A percentile compares a stretch with the other conserved stretches of the same genome.
Evolutionary conservation across 2,888 invertebrate species (phyloP).

Genomic region (Rhagophthalmus giganteus): DNA sequence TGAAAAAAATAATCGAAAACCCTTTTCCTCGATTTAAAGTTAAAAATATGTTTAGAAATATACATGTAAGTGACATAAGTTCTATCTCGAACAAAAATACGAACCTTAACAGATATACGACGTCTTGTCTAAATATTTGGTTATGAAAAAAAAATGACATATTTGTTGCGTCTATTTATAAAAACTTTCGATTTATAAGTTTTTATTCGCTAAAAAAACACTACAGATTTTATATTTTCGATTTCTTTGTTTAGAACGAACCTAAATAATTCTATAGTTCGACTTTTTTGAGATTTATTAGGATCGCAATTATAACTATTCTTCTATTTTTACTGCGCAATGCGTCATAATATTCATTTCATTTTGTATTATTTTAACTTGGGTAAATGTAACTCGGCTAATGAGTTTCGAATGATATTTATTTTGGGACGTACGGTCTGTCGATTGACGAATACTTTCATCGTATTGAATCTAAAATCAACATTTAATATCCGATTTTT

Average conservation of each 20-base stretch:
- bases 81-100: constrained; percentile 6
- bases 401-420: constrained; percentile 30
- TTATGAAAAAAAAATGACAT: constrained; percentile 8
- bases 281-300: neutral
- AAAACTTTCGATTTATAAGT: neutral
- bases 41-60: no score
- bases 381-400: no score
- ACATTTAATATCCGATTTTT: no score
- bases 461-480: constrained; percentile 22
- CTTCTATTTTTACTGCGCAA: neutral
- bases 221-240: no score
- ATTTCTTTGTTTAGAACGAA: neutral
- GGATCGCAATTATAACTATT: neutral
- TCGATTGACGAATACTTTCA: constrained; percentile 25
- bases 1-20: no score
- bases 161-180: constrained; percentile 11
- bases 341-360: constrained; percentile 1
- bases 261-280: no score
- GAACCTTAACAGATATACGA: constrained; percentile 2
- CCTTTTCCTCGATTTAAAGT: no score
- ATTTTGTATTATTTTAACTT: constrained; percentile 4
- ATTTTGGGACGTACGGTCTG: constrained; percentile 16
- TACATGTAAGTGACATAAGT: constrained; percentile 11
- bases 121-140: constrained; percentile 16
- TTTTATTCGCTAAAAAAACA: neutral